Evolutionary conservation across 2,797 vertebrate genomes (phyloP).

Genomic region (Diplodus puntazzo): DNA sequence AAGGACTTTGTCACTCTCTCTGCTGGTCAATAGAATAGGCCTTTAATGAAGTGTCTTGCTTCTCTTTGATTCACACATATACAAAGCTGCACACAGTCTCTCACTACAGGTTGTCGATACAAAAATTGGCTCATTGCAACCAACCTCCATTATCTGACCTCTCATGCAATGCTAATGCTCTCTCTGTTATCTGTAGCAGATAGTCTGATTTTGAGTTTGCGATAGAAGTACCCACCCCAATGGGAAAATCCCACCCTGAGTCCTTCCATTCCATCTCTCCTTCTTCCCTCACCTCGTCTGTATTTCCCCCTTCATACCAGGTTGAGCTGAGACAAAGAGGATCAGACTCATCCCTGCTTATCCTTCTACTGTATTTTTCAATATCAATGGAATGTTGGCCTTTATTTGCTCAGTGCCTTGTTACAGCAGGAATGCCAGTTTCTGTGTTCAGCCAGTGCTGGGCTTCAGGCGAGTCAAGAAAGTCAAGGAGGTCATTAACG

Average conservation of each 20-base stretch:
- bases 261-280: slow-evolving; percentile 20
- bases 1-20: slow-evolving; percentile 54
- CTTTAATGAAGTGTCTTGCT: slow-evolving; percentile 69
- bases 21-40: slow-evolving; percentile 62
- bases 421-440: slow-evolving; percentile 73
- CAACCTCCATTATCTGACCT: slow-evolving; percentile 50
- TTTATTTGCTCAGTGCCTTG: slow-evolving; percentile 73
- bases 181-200: slow-evolving; percentile 37
- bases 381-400: slow-evolving; percentile 81
- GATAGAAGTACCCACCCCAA: slow-evolving; percentile 11
- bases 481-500: slow-evolving; percentile 56
- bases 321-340: slow-evolving; percentile 67
- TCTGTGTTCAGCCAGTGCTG: slow-evolving; percentile 50
- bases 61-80: slow-evolving; percentile 48
- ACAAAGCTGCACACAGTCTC: slow-evolving; percentile 15
- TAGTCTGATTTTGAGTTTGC: slow-evolving; percentile 29
- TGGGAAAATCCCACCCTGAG: slow-evolving; percentile 37
- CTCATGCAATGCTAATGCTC: slow-evolving; percentile 48
- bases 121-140: slow-evolving; percentile 52
- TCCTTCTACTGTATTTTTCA: slow-evolving; percentile 79
- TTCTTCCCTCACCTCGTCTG: slow-evolving; percentile 44
- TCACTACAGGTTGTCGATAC: slow-evolving; percentile 55
- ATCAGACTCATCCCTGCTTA: slow-evolving; percentile 78
- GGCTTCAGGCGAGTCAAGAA: slow-evolving; percentile 50
- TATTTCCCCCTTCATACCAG: slow-evolving; percentile 60